Base-by-base conservation (phyloP, 2,888 invertebrate species). In the Gryllus longicercus region DNA sequence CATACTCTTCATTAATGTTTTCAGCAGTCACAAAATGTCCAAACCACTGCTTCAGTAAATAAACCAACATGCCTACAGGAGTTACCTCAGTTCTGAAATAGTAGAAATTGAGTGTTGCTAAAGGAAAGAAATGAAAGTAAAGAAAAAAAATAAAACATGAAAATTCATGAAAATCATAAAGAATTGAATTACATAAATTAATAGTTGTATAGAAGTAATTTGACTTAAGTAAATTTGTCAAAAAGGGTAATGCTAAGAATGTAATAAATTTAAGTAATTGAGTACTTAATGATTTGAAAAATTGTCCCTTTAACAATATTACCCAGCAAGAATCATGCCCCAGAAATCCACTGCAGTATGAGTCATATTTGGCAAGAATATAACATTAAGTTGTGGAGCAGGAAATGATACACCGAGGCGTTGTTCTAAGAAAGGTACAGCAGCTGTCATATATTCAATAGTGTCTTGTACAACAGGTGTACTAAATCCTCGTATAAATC, bases 11-110 rank as follows among this genome's bases (percentile, higher is more conserved):
- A 63, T n/a, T 63, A 14, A 5, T 63, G n/a, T n/a, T 63, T 63
- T 63, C n/a, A 18, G 63, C 63, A 63, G 63, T 63, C 16, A 63
- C n/a, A 63, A 63, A 63, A 63, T 63, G 63, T 3, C 63, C 63
- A 63, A 63, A 63, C 63, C 63, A 63, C n/a, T 63, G 63, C 63
- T 63, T 63, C 63, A 63, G 8, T 63, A 63, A 63, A n/a, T 63
- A n/a, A n/a, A 63, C 14, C n/a, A 63, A 14, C n/a, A 63, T 18
- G n/a, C n/a, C 63, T 16, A n/a, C 16, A 63, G 63, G 63, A 63
- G 63, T 18, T 63, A 63, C n/a, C n/a, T 63, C 16, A 18, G 63
- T 14, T n/a, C 63, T 63, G 63, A 18, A 63, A 18, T 2, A 63
- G 8, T 38, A 38, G 8, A 38, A 38, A 38, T 38, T 38, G 38